These are phyloP conservation scores for Eristalis pertinax DNA, from an alignment of 2,888 invertebrate genomes.

Conservation along the genomic window DNA sequence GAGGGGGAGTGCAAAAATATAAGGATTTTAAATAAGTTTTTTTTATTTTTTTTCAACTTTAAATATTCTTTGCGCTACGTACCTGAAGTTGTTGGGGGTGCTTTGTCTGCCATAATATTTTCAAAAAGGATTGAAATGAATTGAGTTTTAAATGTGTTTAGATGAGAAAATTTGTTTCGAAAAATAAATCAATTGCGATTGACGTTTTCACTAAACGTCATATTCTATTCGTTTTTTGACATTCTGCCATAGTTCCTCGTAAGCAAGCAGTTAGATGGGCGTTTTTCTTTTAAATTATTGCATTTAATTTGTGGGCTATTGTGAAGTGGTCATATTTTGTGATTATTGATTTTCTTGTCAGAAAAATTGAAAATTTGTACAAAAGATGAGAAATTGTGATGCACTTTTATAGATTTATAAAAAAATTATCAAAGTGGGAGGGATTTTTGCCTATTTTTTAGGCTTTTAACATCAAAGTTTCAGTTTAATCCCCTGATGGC, in stretches of 20 bases:
- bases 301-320: neutral
- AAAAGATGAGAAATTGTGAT: neutral
- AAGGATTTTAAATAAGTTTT: neutral
- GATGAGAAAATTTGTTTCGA: constrained; percentile 62
- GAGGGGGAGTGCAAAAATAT: neutral
- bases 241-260: neutral
- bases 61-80: neutral
- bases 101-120: constrained; percentile 60
- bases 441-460: too few relatives aligned
- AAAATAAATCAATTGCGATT: constrained; percentile 71
- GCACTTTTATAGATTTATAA: neutral
- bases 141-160: constrained; percentile 44
- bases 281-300: too few relatives aligned
- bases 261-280: constrained; percentile 11
- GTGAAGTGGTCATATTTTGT: neutral
- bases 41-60: neutral
- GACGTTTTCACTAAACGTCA: constrained; percentile 67
- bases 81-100: constrained; percentile 61
- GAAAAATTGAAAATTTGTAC: neutral
- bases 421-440: too few relatives aligned
- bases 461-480: too few relatives aligned
- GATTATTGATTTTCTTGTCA: neutral
- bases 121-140: constrained; percentile 15
- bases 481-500: too few relatives aligned
- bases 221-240: constrained; percentile 30